Evolutionary conservation across 2,888 invertebrate genomes (phyloP), one percentile per base, ranked within the genome.

Genomic region (Drosophila neutralis): DNA sequence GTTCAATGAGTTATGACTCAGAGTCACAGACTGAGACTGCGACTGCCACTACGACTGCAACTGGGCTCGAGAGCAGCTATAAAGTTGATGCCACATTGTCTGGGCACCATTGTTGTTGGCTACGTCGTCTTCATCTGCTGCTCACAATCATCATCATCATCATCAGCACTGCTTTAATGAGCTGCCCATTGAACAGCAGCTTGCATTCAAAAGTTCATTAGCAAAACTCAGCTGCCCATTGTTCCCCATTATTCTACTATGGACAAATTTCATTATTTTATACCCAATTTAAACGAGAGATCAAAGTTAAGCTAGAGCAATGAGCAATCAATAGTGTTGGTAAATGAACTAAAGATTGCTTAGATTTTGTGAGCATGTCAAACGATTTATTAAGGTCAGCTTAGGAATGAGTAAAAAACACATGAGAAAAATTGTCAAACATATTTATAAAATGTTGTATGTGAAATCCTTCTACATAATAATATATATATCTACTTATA

Each of bases 1-100:
- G 83, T 84, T 84, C 83, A 84, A 88, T 84, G 83, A 84, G 88
- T 88, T 84, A 88, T 84, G 84, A 82, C 78, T 83, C 76, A 69
- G 62, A 59, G 31, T 27, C 48, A 45, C 36, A 60, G 49, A 31
- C 48, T 27, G 45, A 4, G 13, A 45, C 13, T 21, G 29, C 29
- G 54, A 38, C 58, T 24, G 33, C 33, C 11, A 33, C 33, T 33
- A n/a, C 29, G 54, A 56, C 53, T 48, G 53, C 53, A 49, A 56
- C 49, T 21, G 27, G 29, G 29, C 18, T 49, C 27, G 53, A 45
- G 24, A 45, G 18, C 38, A 38, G 38, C 38, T 18, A 38, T 38
- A 38, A 38, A 10, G 33, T 21, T 40, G 56, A 38, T 38, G 56
- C 27, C 54, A 45, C 45, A 56, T 27, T 56, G 54, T 56, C 36